These are phyloP conservation scores for Tychaedon coryphoeus DNA, from an alignment of 2,113 vertebrate species.

Conservation along the genomic window DNA sequence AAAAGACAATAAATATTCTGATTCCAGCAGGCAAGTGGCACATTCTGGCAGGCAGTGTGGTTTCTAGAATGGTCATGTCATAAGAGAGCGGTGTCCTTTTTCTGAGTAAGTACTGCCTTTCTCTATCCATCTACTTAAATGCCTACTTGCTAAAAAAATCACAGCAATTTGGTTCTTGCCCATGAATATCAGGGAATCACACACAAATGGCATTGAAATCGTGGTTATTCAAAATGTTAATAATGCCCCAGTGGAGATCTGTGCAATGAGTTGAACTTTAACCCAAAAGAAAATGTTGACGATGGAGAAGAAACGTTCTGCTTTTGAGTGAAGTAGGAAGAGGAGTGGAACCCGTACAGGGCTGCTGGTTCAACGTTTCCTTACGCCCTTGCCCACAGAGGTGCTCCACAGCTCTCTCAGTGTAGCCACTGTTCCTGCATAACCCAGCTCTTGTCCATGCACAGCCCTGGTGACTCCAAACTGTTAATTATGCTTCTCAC, in stretches of 20 bases:
- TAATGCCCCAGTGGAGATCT: neutral
- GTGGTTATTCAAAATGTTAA: neutral
- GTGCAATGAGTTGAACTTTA: neutral
- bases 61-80: neutral
- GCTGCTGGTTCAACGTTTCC: neutral
- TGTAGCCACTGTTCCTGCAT: neutral
- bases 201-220: neutral
- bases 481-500: neutral
- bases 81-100: neutral
- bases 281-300: neutral
- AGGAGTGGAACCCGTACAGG: neutral
- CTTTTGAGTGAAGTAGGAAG: neutral
- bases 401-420: neutral
- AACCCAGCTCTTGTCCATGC: neutral
- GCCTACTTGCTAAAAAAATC: neutral
- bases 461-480: neutral
- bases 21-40: neutral
- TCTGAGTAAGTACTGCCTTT: neutral
- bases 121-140: neutral
- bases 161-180: neutral
- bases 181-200: neutral
- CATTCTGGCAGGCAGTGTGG: neutral
- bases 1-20: neutral
- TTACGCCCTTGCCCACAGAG: neutral
- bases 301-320: rapidly evolving